Conservation (phyloP, 2,113 vertebrate genomes). For the Tychaedon coryphoeus region DNA sequence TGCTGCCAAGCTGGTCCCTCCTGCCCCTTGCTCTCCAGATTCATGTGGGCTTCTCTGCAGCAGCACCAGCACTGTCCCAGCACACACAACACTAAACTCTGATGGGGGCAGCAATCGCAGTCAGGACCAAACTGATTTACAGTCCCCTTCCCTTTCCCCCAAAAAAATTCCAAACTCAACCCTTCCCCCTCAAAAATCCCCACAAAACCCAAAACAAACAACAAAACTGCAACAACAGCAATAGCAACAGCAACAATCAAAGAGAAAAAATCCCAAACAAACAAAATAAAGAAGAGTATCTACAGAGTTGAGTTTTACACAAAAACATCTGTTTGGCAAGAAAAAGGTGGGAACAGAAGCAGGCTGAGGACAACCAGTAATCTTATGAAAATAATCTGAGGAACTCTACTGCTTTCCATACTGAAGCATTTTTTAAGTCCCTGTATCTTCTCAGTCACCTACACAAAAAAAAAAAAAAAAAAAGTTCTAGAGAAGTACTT, state of each 20-base stretch:
- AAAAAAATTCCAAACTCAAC: not conserved
- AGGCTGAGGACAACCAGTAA: not conserved
- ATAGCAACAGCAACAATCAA: not conserved
- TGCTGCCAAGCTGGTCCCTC: not conserved
- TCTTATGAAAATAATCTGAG: not conserved
- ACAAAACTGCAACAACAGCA: not conserved
- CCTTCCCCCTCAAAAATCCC: not conserved
- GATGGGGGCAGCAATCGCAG: not conserved
- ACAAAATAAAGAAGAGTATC: not conserved
- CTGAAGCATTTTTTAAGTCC: not conserved
- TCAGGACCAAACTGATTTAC: not conserved
- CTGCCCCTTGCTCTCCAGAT: not conserved
- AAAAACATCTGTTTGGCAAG: not conserved
- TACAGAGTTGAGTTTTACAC: not conserved
- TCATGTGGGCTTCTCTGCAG: rapidly evolving
- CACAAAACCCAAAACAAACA: not conserved
- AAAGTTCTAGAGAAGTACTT: not conserved
- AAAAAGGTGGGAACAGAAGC: not conserved
- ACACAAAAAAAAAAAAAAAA: not conserved
- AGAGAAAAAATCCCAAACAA: not conserved
- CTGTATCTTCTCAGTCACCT: not conserved
- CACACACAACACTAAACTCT: not conserved
- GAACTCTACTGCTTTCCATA: not conserved
- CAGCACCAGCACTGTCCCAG: not conserved
- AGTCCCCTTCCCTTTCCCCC: rapidly evolving